These are phyloP conservation scores for Cyprinodon brontotheroides DNA, from an alignment of 2,113 vertebrate species.

Conservation along the genomic window DNA sequence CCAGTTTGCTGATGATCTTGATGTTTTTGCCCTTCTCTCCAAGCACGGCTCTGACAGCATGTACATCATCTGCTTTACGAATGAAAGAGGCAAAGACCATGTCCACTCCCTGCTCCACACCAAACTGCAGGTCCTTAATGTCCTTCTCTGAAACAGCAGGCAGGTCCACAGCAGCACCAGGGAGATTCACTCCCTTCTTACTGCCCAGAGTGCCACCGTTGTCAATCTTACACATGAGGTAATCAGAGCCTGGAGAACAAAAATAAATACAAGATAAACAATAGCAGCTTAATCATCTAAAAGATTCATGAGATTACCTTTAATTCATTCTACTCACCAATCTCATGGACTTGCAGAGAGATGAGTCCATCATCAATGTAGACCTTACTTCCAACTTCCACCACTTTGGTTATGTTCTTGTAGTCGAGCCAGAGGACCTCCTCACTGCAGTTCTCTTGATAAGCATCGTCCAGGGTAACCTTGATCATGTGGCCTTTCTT, in stretches of 20 bases:
- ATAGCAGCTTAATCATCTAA: neutral
- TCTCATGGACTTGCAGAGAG: slow-evolving; percentile 90
- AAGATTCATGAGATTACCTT: neutral
- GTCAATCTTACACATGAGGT: slow-evolving; percentile 87
- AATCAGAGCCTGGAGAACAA: slow-evolving; percentile 82
- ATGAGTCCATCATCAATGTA: slow-evolving; percentile 96
- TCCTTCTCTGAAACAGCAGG: slow-evolving; percentile 95
- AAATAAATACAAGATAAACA: neutral
- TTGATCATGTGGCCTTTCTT: slow-evolving; percentile 88
- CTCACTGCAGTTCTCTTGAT: slow-evolving; percentile 90
- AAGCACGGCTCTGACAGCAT: slow-evolving; percentile 91
- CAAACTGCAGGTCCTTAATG: slow-evolving; percentile 90
- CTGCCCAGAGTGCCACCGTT: slow-evolving; percentile 93
- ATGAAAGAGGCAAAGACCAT: slow-evolving; percentile 99
- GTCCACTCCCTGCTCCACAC: slow-evolving; percentile 91
- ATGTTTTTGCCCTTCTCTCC: slow-evolving; percentile 97
- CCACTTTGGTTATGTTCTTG: slow-evolving; percentile 93
- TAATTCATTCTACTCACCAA: slow-evolving; percentile 78
- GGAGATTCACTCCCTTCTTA: slow-evolving; percentile 97
- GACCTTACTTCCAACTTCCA: slow-evolving; percentile 91
- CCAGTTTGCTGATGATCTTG: slow-evolving; percentile 99
- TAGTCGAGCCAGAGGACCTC: slow-evolving; percentile 93
- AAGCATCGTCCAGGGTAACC: slow-evolving; percentile 88
- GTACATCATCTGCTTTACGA: slow-evolving; percentile 92
- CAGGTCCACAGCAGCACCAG: slow-evolving; percentile 92